Percentiles rank a stretch among this genome's conserved stretches.
Evolutionary conservation across 2,797 vertebrate genomes (phyloP).

Genomic region (Botia almorhae): DNA sequence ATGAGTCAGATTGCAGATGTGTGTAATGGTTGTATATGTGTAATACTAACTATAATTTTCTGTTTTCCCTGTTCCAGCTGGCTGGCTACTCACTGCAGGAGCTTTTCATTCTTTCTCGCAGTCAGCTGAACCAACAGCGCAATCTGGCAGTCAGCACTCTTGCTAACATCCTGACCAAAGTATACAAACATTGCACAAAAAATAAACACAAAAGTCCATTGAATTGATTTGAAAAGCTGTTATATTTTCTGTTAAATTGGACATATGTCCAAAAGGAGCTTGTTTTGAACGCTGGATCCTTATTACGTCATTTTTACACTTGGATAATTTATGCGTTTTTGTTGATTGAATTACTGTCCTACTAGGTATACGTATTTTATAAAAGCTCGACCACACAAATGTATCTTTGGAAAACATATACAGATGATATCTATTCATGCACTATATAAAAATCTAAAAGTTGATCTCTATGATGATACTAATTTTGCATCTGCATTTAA

Average conservation of each 20-base stretch:
- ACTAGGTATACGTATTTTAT: no score
- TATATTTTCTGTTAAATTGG: not conserved
- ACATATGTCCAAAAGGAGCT: not conserved
- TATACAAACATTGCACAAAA: slow-evolving; percentile 62
- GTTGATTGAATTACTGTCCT: no score
- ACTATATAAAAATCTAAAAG: no score
- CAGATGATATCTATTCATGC: no score
- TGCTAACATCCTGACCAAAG: slow-evolving; percentile 87
- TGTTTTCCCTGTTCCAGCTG: slow-evolving; percentile 74
- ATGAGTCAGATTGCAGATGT: not conserved
- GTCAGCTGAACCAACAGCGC: slow-evolving; percentile 93
- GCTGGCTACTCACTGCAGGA: slow-evolving; percentile 98
- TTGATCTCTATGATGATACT: no score
- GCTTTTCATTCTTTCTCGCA: slow-evolving; percentile 93
- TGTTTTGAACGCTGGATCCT: not conserved
- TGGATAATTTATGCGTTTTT: no score
- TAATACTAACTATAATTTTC: not conserved
- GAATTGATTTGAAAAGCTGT: slow-evolving; percentile 27
- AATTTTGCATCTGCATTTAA: no score
- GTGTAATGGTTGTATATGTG: slow-evolving; percentile 11
- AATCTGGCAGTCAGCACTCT: slow-evolving; percentile 88
- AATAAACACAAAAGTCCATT: slow-evolving; percentile 10
- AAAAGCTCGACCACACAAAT: not conserved
- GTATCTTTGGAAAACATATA: no score
- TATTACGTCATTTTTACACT: no score